Base-by-base conservation (phyloP, 2,113 vertebrate species). In the Leptobrachium ailaonicum region DNA sequence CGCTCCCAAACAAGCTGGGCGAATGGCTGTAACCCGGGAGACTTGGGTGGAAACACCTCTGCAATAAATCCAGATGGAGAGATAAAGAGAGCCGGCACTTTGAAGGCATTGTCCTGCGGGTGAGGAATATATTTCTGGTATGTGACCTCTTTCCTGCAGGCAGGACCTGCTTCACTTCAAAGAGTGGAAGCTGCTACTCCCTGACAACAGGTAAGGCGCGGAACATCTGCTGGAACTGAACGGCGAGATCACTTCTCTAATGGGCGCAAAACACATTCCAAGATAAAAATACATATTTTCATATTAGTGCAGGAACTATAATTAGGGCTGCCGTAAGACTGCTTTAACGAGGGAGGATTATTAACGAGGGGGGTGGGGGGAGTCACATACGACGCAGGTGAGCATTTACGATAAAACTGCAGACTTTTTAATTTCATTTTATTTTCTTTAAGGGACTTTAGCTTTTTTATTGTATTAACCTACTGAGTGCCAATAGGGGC, bases 131-230 rank as follows among this genome's bases (percentile, higher is more conserved):
- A 73, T 73, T 67, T 43, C 41, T 66, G 71, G 70, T 73, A 80
- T 80, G 77, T 66, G 77, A 66, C 77, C 69, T 67, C 13, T 44
- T 60, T 56, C 62, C 77, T 73, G 5, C 77, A 73, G 70, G 77
- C 70, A 62, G 13, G 60, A 66, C 58, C 32, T 53, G 2, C n/a
- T 42, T n/a, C 66, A 71, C 76, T 62, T 78, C 68, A 78, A 78
- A 78, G 76, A 12, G 14, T 41, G 32, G 20, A 2, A 20, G 54
- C 44, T 53, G 0, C 47, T n/a, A 6, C 32, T 68, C 56, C 40
- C 54, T n/a, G 40, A 53, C 43, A 66, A n/a, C 42, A 13, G n/a
- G 40, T 6, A 40, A 66, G n/a, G 40, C 40, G 6, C 10, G 2
- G 12, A 50, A 53, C 50, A 76, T 67, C 63, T 76, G 63, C 62